phyloP scores from a whole-genome alignment of 2,888 invertebrate genomes.

The Drosophila meridiana region DNA sequence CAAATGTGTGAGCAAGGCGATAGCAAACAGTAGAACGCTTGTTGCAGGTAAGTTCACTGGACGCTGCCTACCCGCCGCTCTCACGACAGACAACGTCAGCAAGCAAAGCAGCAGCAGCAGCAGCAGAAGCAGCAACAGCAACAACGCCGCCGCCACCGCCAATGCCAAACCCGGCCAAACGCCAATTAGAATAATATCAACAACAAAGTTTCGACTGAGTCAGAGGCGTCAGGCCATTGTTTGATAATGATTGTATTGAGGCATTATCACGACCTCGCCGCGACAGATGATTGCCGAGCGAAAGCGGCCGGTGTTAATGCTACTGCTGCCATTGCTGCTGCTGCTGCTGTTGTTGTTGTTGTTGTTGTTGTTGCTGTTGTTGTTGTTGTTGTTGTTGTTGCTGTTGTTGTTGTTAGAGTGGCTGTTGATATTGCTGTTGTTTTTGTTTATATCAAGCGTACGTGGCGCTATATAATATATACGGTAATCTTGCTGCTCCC shows the following conservation, averaged over 20 bases:
- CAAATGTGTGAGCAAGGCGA: constrained; percentile 56
- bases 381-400: constrained; percentile 37
- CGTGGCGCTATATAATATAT: constrained; percentile 65
- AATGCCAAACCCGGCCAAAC: constrained; percentile 49
- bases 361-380: constrained; percentile 13
- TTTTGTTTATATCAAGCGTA: constrained; percentile 56
- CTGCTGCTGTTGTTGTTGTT: constrained; percentile 24
- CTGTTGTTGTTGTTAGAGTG: constrained; percentile 18
- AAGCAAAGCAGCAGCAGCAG: constrained; percentile 5
- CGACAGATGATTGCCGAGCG: constrained; percentile 42
- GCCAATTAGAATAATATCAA: constrained; percentile 48
- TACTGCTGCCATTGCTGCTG: constrained; percentile 29
- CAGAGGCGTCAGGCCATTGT: constrained; percentile 57
- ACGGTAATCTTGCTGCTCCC: constrained; percentile 47
- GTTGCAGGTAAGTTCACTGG: constrained; percentile 45
- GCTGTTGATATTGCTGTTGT: constrained; percentile 27
- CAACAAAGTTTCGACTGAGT: constrained; percentile 57
- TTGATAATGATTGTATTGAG: constrained; percentile 62
- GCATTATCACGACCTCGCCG: constrained; percentile 58
- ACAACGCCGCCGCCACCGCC: constrained; percentile 24
- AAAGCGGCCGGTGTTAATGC: constrained; percentile 60
- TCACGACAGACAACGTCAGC: constrained; percentile 12
- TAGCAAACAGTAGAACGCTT: constrained; percentile 42
- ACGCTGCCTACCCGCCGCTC: neutral
- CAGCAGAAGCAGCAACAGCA: neutral